phyloP scores from a whole-genome alignment of 2,888 invertebrate genomes.

The Tipula helvola region DNA sequence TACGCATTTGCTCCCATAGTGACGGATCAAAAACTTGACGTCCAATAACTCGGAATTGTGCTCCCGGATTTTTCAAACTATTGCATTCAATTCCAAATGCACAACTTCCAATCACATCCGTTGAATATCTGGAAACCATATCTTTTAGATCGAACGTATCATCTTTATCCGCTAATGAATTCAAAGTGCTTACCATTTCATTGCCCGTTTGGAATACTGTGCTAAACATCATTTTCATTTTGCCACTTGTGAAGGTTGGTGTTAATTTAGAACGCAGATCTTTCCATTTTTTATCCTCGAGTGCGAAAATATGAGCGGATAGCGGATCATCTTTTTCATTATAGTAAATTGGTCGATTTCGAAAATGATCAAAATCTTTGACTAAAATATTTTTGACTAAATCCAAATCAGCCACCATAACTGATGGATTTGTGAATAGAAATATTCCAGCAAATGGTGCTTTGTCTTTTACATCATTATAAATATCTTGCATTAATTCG shows the following conservation, averaged over 20 bases:
- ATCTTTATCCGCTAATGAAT: background rate
- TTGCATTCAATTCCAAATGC: conserved; percentile 39
- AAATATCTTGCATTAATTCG: background rate
- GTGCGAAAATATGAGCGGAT: conserved; percentile 25
- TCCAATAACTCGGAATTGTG: conserved; percentile 27
- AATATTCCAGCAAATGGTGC: conserved; percentile 25
- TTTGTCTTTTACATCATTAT: background rate
- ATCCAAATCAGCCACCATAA: conserved; percentile 24
- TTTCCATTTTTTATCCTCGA: conserved; percentile 36
- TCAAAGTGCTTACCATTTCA: conserved; percentile 17
- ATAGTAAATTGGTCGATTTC: conserved; percentile 26
- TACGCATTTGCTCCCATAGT: conserved; percentile 4
- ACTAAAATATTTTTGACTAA: conserved; percentile 26
- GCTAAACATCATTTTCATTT: conserved; percentile 37
- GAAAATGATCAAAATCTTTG: conserved; percentile 31
- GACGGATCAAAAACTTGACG: conserved; percentile 19
- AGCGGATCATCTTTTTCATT: conserved; percentile 30
- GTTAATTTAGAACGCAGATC: conserved; percentile 34
- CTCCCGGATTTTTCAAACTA: conserved; percentile 30
- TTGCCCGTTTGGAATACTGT: conserved; percentile 26
- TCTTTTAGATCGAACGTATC: conserved; percentile 33
- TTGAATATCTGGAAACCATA: conserved; percentile 34
- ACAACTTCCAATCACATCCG: conserved; percentile 38
- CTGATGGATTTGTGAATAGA: conserved; percentile 21
- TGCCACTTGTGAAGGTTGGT: conserved; percentile 38